These are phyloP conservation scores for Neolamprologus ventralis DNA, from an alignment of 2,113 vertebrate genomes.

Conservation along the genomic window DNA sequence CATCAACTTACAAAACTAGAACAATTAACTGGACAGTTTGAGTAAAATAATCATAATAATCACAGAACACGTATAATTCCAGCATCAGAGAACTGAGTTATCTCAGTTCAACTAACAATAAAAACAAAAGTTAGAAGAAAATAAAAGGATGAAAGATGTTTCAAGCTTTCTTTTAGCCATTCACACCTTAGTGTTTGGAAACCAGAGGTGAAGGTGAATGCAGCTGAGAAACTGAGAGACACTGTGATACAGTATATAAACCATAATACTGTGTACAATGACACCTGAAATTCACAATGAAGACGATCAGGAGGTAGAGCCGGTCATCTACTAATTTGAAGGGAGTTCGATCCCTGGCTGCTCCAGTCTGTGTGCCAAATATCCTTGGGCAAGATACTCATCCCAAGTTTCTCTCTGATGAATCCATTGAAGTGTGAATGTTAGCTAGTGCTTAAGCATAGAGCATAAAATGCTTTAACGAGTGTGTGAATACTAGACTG, in stretches of 20 bases:
- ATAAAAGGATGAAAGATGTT: background rate
- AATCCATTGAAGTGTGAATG: background rate
- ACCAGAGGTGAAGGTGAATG: background rate
- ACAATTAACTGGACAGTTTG: background rate
- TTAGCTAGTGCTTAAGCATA: background rate
- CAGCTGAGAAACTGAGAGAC: background rate
- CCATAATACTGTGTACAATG: fast-evolving
- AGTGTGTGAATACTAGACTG: background rate
- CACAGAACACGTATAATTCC: background rate
- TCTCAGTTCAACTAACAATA: background rate
- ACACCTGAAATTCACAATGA: background rate
- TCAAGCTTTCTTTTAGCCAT: background rate
- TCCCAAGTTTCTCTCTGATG: background rate
- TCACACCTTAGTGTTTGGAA: background rate
- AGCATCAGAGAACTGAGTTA: background rate
- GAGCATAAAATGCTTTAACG: background rate
- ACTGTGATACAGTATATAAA: background rate
- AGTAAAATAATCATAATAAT: background rate
- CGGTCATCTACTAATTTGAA: background rate
- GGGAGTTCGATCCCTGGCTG: background rate
- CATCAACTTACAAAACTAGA: background rate
- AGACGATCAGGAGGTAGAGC: background rate
- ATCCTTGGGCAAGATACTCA: background rate
- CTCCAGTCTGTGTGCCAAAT: fast-evolving
- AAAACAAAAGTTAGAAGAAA: background rate